A percentile compares a stretch with the other conserved stretches of the same genome.
Conservation (phyloP, 2,888 invertebrate genomes). For the Ptychoptera contaminata region DNA sequence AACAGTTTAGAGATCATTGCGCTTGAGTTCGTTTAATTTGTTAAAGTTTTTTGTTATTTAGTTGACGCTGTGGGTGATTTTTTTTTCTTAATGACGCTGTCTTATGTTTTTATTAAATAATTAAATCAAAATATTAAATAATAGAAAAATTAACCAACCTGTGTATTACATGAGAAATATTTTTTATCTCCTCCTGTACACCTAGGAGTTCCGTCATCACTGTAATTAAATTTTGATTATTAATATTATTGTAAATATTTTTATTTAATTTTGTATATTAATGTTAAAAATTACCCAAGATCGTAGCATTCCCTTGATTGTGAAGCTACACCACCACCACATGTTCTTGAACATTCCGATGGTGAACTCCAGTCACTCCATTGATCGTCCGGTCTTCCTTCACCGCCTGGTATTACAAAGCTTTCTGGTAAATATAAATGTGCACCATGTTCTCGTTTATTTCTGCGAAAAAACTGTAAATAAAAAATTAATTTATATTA, state of each 20-base stretch:
- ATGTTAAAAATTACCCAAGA: conserved; percentile 32
- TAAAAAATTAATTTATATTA: not conserved
- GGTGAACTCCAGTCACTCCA: conserved; percentile 79
- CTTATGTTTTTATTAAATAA: not conserved
- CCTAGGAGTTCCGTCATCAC: conserved; percentile 40
- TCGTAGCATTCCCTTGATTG: conserved; percentile 65
- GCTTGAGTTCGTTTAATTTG: not conserved
- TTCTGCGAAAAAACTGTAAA: conserved; percentile 37
- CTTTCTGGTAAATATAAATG: conserved; percentile 55
- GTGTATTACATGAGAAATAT: conserved; percentile 83
- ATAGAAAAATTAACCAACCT: conserved; percentile 33
- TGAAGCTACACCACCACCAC: conserved; percentile 83
- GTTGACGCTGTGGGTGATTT: not conserved
- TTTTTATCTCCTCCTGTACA: conserved; percentile 69
- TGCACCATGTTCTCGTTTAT: conserved; percentile 62
- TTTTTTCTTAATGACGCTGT: not conserved
- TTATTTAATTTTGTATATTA: no score
- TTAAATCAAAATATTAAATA: no score
- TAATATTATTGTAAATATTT: no score
- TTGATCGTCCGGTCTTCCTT: conserved; percentile 41
- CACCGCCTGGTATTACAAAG: conserved; percentile 53
- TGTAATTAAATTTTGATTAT: conserved; percentile 19
- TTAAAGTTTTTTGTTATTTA: not conserved
- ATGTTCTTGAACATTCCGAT: conserved; percentile 74
- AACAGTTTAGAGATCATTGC: not conserved